These are phyloP conservation scores for Propithecus perrieri DNA, from an alignment of 2,797 vertebrate genomes.

Conservation along the genomic window DNA sequence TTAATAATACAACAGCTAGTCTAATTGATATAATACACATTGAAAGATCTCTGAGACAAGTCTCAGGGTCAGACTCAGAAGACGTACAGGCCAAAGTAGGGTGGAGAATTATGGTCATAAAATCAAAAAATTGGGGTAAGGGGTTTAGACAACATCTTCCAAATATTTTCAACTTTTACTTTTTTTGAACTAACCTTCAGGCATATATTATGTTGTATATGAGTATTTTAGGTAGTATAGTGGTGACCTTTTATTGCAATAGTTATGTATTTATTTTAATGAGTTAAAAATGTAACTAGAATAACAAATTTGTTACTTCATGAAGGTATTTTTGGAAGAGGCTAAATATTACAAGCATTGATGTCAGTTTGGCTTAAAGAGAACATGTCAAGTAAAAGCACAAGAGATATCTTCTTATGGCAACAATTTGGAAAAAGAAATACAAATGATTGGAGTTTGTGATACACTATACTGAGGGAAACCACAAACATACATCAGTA, in stretches of 20 bases:
- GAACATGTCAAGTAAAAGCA: background rate
- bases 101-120: background rate
- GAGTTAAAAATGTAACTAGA: background rate
- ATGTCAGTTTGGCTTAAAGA: background rate
- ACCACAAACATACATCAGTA: background rate
- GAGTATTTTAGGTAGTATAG: background rate
- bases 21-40: background rate
- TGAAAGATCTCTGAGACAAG: background rate
- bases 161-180: background rate
- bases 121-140: background rate
- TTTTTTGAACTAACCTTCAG: background rate
- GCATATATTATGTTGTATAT: background rate
- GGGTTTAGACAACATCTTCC: background rate
- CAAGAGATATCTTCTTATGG: background rate
- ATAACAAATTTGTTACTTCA: background rate
- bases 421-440: background rate
- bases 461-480: background rate
- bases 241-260: background rate
- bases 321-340: background rate
- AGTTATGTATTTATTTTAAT: background rate
- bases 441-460: background rate
- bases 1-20: background rate
- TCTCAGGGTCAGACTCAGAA: background rate
- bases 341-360: background rate
- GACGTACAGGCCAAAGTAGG: background rate